Conservation (phyloP, 2,797 vertebrate species). For the Micromesistius poutassou region DNA sequence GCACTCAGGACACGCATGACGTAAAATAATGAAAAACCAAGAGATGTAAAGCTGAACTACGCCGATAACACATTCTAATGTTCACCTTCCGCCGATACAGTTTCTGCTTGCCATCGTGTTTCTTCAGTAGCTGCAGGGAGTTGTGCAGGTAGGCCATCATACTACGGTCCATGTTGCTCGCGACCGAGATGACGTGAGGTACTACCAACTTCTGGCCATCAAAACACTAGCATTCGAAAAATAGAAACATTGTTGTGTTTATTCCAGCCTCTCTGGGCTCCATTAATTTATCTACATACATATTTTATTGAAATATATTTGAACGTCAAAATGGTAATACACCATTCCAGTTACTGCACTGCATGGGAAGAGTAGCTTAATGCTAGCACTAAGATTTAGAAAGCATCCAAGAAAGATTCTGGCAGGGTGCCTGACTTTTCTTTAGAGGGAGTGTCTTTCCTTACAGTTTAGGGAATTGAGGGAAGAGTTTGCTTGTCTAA, state of each 20-base stretch:
- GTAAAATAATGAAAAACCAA: not conserved
- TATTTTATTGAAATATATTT: not conserved
- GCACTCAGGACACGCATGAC: not conserved
- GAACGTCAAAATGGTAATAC: not conserved
- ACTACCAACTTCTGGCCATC: constrained; percentile 80
- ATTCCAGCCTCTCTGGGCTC: not conserved
- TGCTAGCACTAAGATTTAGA: no score
- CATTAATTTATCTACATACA: not conserved
- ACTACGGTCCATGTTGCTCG: constrained; percentile 82
- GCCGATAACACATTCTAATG: not conserved
- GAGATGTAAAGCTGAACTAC: not conserved
- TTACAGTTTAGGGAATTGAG: no score
- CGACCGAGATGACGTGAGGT: constrained; percentile 83
- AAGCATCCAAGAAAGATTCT: no score
- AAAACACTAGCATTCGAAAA: constrained; percentile 68
- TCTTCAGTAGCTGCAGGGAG: constrained; percentile 81
- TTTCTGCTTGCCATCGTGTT: constrained; percentile 68
- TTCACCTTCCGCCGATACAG: constrained; percentile 81
- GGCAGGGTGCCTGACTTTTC: no score
- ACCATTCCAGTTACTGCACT: not conserved
- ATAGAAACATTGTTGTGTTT: not conserved
- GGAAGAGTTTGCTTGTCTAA: no score
- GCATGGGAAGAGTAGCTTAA: no score
- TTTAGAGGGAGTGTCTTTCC: no score
- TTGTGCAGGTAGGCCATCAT: constrained; percentile 84